Evolutionary conservation across 2,797 vertebrate species (phyloP).

Genomic region (Peromyscus aztecus): DNA sequence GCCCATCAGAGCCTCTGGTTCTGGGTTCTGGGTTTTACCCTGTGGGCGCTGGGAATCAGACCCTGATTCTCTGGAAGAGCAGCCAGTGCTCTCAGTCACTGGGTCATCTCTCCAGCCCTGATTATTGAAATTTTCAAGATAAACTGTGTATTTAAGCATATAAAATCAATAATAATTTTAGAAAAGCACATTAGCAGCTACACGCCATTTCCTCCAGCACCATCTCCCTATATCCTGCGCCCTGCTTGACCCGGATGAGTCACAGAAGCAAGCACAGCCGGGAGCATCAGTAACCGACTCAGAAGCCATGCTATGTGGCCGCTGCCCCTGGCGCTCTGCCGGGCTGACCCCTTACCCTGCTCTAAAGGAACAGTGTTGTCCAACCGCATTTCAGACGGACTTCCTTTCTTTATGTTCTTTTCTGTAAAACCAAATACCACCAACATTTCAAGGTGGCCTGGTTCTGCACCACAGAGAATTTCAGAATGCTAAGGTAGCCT

Average conservation of each 20-base stretch:
- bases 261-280: conserved; percentile 36
- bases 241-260: conserved; percentile 28
- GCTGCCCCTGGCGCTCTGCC: neutral
- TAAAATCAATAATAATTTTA: neutral
- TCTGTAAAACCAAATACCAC: neutral
- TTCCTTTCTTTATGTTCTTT: conserved; percentile 24
- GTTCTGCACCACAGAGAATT: neutral
- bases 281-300: neutral
- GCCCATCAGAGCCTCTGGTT: neutral
- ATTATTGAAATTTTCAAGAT: neutral
- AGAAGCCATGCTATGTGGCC: neutral
- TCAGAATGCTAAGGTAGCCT: neutral
- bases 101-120: neutral
- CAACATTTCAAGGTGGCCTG: neutral
- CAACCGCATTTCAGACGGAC: neutral
- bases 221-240: neutral
- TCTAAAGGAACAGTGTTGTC: conserved; percentile 1
- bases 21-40: neutral
- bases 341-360: neutral
- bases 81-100: neutral
- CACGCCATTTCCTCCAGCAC: neutral
- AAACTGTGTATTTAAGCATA: conserved; percentile 17
- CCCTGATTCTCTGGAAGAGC: neutral
- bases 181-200: neutral
- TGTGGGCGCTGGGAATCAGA: no score